A percentile compares a stretch with the other conserved stretches of the same genome.
phyloP scores from a whole-genome alignment of 2,113 vertebrate species.

The Megaceryle maxima region DNA sequence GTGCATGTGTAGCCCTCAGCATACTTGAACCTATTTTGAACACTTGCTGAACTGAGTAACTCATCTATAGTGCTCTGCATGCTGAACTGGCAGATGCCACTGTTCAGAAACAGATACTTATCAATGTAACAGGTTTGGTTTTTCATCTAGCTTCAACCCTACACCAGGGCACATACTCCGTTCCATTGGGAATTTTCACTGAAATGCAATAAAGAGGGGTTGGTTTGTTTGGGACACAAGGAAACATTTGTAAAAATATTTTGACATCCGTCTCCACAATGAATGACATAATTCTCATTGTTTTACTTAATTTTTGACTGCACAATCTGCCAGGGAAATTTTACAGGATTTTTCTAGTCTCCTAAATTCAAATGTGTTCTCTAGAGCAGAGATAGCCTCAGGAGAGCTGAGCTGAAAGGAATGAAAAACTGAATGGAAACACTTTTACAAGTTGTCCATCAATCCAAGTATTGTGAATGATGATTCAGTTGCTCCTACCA shows the following conservation, averaged over 20 bases:
- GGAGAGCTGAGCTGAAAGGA: not conserved
- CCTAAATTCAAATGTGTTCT: not conserved
- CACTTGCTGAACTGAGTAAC: not conserved
- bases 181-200: not conserved
- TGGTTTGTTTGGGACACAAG: not conserved
- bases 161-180: too few species aligned
- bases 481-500: not conserved
- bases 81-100: not conserved
- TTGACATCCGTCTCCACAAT: not conserved
- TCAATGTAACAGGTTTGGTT: not conserved
- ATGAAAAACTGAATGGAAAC: not conserved
- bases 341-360: not conserved
- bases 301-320: not conserved
- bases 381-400: not conserved
- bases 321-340: not conserved
- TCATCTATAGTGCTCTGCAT: not conserved
- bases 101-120: not conserved
- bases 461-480: not conserved
- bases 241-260: not conserved
- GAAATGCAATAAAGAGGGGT: not conserved
- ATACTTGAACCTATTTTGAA: not conserved
- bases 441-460: not conserved
- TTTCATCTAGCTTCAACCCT: not conserved
- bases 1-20: too few species aligned
- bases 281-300: not conserved